phyloP scores from a whole-genome alignment of 1,140 invertebrate genomes.

The Cecropterus lyciades region DNA sequence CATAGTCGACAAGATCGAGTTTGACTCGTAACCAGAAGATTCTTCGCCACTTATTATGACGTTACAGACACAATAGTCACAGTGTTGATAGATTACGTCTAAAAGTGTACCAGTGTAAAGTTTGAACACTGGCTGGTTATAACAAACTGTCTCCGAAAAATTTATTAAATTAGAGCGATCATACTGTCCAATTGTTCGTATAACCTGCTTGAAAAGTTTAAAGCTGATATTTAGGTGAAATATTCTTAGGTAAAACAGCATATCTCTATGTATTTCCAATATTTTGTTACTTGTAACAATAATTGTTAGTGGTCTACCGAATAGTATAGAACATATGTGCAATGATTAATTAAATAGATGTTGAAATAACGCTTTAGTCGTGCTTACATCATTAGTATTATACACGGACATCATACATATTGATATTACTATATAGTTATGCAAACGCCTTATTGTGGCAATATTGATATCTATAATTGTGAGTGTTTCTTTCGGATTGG shows the following conservation, averaged over 20 bases:
- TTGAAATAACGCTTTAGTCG: slow-evolving; percentile 21
- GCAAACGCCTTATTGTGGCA: slow-evolving; percentile 7
- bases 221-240: slow-evolving; percentile 26
- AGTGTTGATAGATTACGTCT: too few relatives aligned
- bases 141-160: neutral
- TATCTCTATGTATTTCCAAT: slow-evolving; percentile 43
- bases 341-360: slow-evolving; percentile 22
- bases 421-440: neutral
- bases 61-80: too few relatives aligned
- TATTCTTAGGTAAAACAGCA: slow-evolving; percentile 40
- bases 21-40: too few relatives aligned
- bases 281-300: slow-evolving; percentile 19
- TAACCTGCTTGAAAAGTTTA: slow-evolving; percentile 18
- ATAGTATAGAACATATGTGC: slow-evolving; percentile 13
- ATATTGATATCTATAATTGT: neutral
- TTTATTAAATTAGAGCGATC: neutral
- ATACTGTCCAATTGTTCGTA: slow-evolving; percentile 32
- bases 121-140: too few relatives aligned
- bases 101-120: too few relatives aligned
- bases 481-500: neutral
- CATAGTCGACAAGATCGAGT: too few relatives aligned
- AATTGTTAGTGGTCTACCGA: slow-evolving; percentile 23
- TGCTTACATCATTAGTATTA: slow-evolving; percentile 20
- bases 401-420: slow-evolving; percentile 4
- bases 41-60: too few relatives aligned